These are phyloP conservation scores for Scyliorhinus canicula DNA, from an alignment of 2,797 vertebrate species.

Conservation along the genomic window DNA sequence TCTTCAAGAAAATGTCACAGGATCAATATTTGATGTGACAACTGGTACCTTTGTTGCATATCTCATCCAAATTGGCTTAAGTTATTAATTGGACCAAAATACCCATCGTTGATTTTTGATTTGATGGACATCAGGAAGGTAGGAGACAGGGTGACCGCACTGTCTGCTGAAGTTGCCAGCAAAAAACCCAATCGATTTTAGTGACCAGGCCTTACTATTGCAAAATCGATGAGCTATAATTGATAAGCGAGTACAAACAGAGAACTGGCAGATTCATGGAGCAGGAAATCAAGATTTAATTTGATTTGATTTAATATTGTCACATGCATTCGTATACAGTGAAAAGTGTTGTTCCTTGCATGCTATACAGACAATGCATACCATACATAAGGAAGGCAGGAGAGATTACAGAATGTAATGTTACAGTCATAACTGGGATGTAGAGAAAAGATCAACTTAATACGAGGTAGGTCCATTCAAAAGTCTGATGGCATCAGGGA, in stretches of 20 bases:
- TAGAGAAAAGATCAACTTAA: too few species aligned
- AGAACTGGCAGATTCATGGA: background rate
- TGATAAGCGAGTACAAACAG: background rate
- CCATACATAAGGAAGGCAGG: too few species aligned
- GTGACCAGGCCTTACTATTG: background rate
- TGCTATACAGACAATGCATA: too few species aligned
- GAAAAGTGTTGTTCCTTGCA: too few species aligned
- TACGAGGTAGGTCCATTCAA: too few species aligned
- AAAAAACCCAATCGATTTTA: background rate
- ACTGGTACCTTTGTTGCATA: background rate
- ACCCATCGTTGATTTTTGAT: background rate
- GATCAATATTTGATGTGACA: background rate
- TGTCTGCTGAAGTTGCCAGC: background rate
- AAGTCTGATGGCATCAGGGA: too few species aligned
- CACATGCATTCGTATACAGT: too few species aligned
- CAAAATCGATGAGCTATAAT: background rate
- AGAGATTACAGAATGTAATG: too few species aligned
- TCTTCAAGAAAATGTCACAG: background rate
- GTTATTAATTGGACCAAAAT: background rate
- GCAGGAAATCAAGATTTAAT: background rate
- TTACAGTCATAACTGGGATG: too few species aligned
- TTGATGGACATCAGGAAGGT: background rate
- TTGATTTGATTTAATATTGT: too few species aligned
- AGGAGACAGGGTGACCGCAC: background rate
- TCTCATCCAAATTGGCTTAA: background rate